Percentiles rank a stretch among this genome's conserved stretches.
These are phyloP conservation scores for Eulemur albifrons DNA, from an alignment of 2,797 vertebrate species.

Conservation along the genomic window DNA sequence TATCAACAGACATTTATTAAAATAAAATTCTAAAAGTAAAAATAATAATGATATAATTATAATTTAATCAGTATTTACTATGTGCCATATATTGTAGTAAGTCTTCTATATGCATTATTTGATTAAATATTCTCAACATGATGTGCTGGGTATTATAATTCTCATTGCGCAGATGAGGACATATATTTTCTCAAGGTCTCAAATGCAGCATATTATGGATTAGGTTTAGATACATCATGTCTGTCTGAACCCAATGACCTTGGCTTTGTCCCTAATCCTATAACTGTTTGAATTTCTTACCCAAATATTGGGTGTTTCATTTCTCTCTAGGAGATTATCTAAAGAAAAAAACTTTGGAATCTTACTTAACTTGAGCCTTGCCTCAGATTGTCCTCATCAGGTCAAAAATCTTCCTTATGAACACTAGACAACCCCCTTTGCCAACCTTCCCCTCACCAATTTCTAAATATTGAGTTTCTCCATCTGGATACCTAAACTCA, in stretches of 20 bases:
- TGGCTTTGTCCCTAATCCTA: not conserved
- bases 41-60: not conserved
- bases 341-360: not conserved
- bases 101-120: not conserved
- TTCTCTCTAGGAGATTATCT: not conserved
- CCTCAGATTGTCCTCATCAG: not conserved
- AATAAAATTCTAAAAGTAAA: slow-evolving; percentile 27
- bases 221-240: not conserved
- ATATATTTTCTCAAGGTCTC: not conserved
- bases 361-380: not conserved
- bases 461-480: not conserved
- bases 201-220: not conserved
- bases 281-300: not conserved
- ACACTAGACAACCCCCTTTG: fast-evolving
- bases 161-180: not conserved
- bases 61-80: not conserved
- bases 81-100: not conserved
- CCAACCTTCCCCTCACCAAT: not conserved
- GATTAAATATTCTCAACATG: not conserved
- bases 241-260: not conserved
- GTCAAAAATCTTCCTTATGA: not conserved
- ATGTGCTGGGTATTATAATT: not conserved
- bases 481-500: not conserved
- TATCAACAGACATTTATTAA: slow-evolving; percentile 1
- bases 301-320: not conserved